phyloP scores from a whole-genome alignment of 2,888 invertebrate species.

The Andrena camellia region DNA sequence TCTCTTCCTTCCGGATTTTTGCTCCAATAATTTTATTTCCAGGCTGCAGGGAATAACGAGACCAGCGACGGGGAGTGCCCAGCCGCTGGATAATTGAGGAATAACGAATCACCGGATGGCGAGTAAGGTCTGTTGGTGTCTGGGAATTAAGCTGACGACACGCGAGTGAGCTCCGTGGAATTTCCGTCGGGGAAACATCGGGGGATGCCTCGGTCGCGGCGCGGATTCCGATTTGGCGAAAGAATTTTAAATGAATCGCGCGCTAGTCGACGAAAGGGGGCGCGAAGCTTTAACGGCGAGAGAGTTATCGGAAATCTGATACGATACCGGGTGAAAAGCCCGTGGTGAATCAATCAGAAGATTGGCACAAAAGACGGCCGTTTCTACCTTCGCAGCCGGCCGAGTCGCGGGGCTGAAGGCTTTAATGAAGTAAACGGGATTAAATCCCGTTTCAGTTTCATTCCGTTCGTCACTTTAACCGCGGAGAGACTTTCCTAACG shows the following conservation, averaged over 20 bases:
- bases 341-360: conserved; percentile 42
- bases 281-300: conserved; percentile 8
- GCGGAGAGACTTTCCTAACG: conserved; percentile 26
- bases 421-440: conserved; percentile 52
- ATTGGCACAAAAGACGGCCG: conserved; percentile 47
- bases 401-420: conserved; percentile 13
- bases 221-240: background rate
- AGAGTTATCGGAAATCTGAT: conserved; percentile 54
- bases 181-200: background rate
- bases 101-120: background rate
- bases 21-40: conserved; percentile 12
- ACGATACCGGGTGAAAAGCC: conserved; percentile 27
- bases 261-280: background rate
- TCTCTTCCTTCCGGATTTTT: background rate
- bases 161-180: background rate
- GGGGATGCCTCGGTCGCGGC: background rate
- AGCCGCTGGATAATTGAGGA: background rate
- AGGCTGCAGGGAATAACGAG: conserved; percentile 1
- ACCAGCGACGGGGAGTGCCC: background rate
- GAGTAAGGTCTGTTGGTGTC: background rate
- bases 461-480: background rate
- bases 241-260: conserved; percentile 29
- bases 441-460: conserved; percentile 38
- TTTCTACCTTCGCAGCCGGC: conserved; percentile 9
- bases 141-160: background rate